Base-by-base conservation (phyloP, 2,113 vertebrate genomes). In the Rhinopithecus roxellana region DNA sequence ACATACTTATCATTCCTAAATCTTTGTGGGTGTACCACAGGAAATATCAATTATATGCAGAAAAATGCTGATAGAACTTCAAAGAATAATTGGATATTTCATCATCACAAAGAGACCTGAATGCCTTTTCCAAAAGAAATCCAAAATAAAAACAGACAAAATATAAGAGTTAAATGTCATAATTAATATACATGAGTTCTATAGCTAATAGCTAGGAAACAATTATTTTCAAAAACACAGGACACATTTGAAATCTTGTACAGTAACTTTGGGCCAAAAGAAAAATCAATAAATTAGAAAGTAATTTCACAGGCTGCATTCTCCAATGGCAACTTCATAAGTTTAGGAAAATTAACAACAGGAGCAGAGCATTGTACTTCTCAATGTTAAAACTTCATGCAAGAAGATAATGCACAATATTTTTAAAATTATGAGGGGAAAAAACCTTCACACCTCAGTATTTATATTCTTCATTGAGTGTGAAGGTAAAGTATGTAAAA, bases 401-500 rank as follows among this genome's bases (percentile, higher is more conserved):
- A 90, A n/a, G 11, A 90, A 85, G 64, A 89, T 97, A 95, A 88
- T 94, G 43, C 78, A 78, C 61, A 95, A 97, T 97, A 89, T 95
- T 97, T 97, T 97, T 30, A 74, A 94, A 88, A 88, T 23, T 82
- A 23, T 59, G 38, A 95, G 7, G 3, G 6, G 23, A 72, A 32
- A 25, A 93, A 92, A 43, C 38, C 72, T 86, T 95, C 85, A 94
- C 38, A 88, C 16, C 9, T 95, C 35, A 93, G 6, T 85, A 90
- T 95, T 97, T 95, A 93, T 95, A 94, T 79, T 93, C 57, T 88
- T 78, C 38, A 89, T 95, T 85, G 85, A 89, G 96, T 93, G 25
- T 90, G 50, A 95, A 94, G 67, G 72, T 83, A 92, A 96, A 35
- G 11, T 79, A 55, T 77, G 9, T 83, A 89, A 97, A 97, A 94